Percentiles rank a stretch among this genome's conserved stretches.
Conservation (phyloP, 2,888 invertebrate species). For the Cepaea hortensis region DNA sequence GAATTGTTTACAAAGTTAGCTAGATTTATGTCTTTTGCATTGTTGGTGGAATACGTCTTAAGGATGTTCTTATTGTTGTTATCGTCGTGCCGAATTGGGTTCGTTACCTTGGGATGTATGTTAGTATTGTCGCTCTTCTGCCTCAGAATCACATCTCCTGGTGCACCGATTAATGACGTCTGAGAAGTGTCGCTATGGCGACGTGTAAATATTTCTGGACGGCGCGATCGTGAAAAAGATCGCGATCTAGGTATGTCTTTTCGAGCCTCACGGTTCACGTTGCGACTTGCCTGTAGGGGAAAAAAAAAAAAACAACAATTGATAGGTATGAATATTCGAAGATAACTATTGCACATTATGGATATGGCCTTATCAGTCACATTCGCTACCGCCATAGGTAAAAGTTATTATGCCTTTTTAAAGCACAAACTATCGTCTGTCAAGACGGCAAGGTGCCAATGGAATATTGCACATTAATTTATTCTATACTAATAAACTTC, state of each 20-base stretch:
- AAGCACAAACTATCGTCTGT: no score
- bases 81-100: background rate
- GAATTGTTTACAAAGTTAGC: background rate
- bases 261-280: background rate
- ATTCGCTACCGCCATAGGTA: no score
- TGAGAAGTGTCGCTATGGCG: slow-evolving; percentile 22
- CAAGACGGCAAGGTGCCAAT: no score
- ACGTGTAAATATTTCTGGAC: slow-evolving; percentile 13
- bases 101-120: background rate
- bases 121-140: background rate
- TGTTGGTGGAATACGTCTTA: background rate
- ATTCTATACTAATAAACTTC: no score
- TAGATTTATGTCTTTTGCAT: background rate
- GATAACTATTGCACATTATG: no score
- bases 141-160: slow-evolving; percentile 26
- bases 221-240: slow-evolving; percentile 30
- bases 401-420: no score
- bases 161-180: background rate
- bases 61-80: slow-evolving; percentile 4
- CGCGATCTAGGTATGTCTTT: slow-evolving; percentile 18
- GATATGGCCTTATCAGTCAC: no score
- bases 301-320: background rate
- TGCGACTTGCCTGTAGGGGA: background rate
- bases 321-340: background rate
- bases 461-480: no score